Evolutionary conservation across 1,140 invertebrate genomes (phyloP), one percentile per base, ranked within the genome.

Genomic region (Formica selysi): DNA sequence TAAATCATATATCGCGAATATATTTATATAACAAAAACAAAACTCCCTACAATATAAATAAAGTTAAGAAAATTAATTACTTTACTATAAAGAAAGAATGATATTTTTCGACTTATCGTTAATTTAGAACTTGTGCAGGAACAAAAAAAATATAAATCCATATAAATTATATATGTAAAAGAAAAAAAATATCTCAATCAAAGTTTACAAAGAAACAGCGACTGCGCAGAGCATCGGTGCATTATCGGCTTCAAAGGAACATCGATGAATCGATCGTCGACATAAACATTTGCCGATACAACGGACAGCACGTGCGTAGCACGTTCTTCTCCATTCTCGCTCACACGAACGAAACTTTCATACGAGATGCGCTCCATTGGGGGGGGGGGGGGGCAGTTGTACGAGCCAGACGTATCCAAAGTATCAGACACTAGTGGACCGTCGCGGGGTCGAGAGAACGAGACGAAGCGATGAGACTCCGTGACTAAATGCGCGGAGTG

Each of bases 291-390:
- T 32, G 7, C 68, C 67, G 26, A 3, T 26, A 4, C 29, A 0
- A 22, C 22, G 22, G 61, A 13, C 48, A 80, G 78, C 79, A 83
- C 68, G 68, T 83, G 79, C 26, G 13, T 48, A 61, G 26, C 79
- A 83, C 79, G 38, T 83, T 83, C 0, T 32, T 81, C 76, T 67
- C 26, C 54, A 22, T 74, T 81, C 62, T 68, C 62, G 74, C 51
- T 85, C 51, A 79, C 79, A 51, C 61, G 38, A 67, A 29, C 83
- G 74, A 26, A 44, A 85, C 83, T 85, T 80, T 85, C 83, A 80
- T 51, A 85, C 83, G 83, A 54, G 62, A 67, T n/a, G 22, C 26
- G 76, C 64, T 76, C n/a, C 59, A 51, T 79, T 62, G 32, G 22
- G 64, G 16, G 5, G 26, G 32, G 4, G n/a, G 41, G 6, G 36